Conservation (phyloP, 2,888 invertebrate species). For the Cerceris ruficornis region DNA sequence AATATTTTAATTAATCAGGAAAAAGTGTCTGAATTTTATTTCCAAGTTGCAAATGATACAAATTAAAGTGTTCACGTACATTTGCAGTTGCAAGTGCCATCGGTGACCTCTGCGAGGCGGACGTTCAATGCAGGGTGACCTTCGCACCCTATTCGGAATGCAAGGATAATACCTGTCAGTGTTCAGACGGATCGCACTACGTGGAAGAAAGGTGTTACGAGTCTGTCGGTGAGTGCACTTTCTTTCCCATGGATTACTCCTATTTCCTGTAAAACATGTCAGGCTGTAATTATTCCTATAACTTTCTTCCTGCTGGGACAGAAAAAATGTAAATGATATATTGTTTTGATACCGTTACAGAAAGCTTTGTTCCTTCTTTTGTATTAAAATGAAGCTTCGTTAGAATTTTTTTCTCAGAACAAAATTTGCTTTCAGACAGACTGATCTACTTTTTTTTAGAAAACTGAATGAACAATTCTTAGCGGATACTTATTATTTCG, state of each 20-base stretch:
- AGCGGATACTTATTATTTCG: too few species aligned
- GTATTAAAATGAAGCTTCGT: too few species aligned
- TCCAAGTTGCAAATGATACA: too few species aligned
- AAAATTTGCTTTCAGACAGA: too few species aligned
- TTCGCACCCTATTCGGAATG: slow-evolving; percentile 79
- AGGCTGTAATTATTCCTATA: neutral
- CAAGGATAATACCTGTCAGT: slow-evolving; percentile 74
- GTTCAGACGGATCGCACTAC: slow-evolving; percentile 77
- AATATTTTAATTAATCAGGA: too few species aligned
- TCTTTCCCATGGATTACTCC: slow-evolving; percentile 23
- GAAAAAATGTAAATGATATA: neutral
- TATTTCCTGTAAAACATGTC: slow-evolving; percentile 12
- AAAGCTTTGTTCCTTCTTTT: neutral
- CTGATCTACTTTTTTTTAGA: too few species aligned
- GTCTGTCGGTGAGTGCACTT: slow-evolving; percentile 74
- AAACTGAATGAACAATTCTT: too few species aligned
- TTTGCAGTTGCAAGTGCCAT: slow-evolving; percentile 73
- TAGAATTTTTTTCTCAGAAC: too few species aligned
- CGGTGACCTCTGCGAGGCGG: slow-evolving; percentile 76
- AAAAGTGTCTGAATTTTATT: neutral
- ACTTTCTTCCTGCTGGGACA: neutral
- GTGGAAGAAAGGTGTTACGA: slow-evolving; percentile 78
- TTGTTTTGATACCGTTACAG: neutral
- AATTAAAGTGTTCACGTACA: too few species aligned
- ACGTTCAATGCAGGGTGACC: slow-evolving; percentile 78